Conservation (phyloP, 2,113 vertebrate genomes). For the Puffinus mauretanicus region DNA sequence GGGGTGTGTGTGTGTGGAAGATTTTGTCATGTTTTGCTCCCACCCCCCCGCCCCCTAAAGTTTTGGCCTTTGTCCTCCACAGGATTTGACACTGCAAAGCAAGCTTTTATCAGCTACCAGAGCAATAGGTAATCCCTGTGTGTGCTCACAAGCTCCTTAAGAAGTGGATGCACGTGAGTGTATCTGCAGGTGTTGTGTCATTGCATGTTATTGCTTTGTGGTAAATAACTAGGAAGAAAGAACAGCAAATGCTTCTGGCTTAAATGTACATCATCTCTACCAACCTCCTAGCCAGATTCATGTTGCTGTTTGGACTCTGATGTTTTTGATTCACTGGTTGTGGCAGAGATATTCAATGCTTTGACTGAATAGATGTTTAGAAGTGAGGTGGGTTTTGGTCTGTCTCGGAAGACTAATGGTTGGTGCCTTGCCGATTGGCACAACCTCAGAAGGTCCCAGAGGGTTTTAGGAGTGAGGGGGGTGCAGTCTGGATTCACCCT, state of each 20-base stretch:
- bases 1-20: too few species aligned
- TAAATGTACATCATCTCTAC: background rate
- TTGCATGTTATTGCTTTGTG: background rate
- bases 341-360: background rate
- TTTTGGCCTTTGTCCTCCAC: background rate
- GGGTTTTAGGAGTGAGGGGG: background rate
- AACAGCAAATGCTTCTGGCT: background rate
- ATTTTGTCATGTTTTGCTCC: background rate
- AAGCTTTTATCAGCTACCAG: background rate
- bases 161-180: accelerated
- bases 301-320: background rate
- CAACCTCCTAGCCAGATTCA: background rate
- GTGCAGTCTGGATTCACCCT: background rate
- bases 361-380: background rate
- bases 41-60: background rate
- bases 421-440: background rate
- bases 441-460: background rate
- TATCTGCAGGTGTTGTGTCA: background rate
- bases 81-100: background rate
- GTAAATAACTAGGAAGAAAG: background rate
- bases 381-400: background rate
- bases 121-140: background rate
- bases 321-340: background rate
- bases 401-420: background rate
- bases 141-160: background rate